Evolutionary conservation across 2,888 invertebrate genomes (phyloP), one percentile per base, ranked within the genome.

Genomic region (Xylota sylvarum): DNA sequence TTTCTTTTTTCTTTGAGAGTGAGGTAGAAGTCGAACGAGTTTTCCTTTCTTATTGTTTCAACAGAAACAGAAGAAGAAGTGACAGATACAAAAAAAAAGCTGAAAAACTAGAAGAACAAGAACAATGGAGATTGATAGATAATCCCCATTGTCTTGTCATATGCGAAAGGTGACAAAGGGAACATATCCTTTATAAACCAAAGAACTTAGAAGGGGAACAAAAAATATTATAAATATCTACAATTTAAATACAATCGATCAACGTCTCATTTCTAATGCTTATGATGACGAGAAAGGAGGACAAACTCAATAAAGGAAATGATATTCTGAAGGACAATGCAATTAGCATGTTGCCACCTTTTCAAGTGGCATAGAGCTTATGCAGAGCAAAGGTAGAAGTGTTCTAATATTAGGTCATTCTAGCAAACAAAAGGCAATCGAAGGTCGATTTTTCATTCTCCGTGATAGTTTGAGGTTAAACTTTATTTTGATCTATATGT

Each of bases 181-280:
- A 50, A 46, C 27, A 40, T n/a, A 30, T 30, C 32, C 23, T 23
- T 23, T 23, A 3, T 23, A 23, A 23, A 14, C 37, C 19, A 14
- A 55, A 56, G 55, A 23, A 52, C 27, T 7, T 30, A 1, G 10
- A 55, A 23, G 64, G 74, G 62, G 40, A 40, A 32, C 37, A 46
- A 32, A 46, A 73, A 76, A 52, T 72, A 77, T 77, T 67, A 87
- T 70, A 79, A 79, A 87, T 79, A 79, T 60, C 62, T 58, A 70
- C 65, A 87, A 83, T 83, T 87, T 83, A 83, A 83, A 87, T 83
- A 83, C 83, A 87, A 87, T 87, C 87, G 65, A 87, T 87, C 87
- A 87, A 83, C 74, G 87, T 74, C 87, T 79, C 82, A 78, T 78
- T 86, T 70, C 52, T 35, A 35, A 17, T 62, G 46, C 60, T 67